These are phyloP conservation scores for Ophthalmotilapia sp. DNA, from an alignment of 2,113 vertebrate genomes.

Conservation along the genomic window DNA sequence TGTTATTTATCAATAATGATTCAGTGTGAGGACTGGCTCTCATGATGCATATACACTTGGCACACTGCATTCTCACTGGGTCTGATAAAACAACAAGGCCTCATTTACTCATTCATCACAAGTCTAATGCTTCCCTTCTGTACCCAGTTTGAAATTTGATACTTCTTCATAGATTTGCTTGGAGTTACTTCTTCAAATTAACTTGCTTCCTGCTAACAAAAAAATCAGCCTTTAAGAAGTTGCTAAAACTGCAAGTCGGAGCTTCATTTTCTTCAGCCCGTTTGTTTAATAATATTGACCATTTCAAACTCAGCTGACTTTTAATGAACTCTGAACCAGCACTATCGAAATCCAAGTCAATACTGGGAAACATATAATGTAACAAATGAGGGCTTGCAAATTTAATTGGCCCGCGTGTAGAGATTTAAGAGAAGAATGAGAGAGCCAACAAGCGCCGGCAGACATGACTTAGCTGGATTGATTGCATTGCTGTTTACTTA, in stretches of 20 bases:
- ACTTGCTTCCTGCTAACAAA: neutral
- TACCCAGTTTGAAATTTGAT: neutral
- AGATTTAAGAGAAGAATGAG: conserved; percentile 27
- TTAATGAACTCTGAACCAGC: conserved; percentile 69
- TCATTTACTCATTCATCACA: conserved; percentile 13
- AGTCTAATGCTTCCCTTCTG: neutral
- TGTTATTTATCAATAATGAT: neutral
- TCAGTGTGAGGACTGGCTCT: neutral
- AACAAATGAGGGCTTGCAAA: conserved; percentile 59
- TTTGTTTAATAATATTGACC: conserved; percentile 70
- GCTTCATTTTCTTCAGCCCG: neutral
- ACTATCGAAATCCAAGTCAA: conserved; percentile 61
- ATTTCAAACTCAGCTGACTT: conserved; percentile 65
- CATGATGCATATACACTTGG: neutral
- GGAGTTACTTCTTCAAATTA: neutral
- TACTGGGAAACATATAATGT: conserved; percentile 71
- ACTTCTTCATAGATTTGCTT: neutral
- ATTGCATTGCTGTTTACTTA: conserved; percentile 24
- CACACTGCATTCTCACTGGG: neutral
- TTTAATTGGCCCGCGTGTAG: conserved; percentile 26
- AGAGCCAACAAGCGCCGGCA: conserved; percentile 11
- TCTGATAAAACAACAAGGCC: neutral
- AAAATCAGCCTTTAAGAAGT: conserved; percentile 12
- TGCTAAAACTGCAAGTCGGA: conserved; percentile 39
- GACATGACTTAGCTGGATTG: neutral